phyloP scores from a whole-genome alignment of 2,888 invertebrate species.

The Ectemnius continuus region DNA sequence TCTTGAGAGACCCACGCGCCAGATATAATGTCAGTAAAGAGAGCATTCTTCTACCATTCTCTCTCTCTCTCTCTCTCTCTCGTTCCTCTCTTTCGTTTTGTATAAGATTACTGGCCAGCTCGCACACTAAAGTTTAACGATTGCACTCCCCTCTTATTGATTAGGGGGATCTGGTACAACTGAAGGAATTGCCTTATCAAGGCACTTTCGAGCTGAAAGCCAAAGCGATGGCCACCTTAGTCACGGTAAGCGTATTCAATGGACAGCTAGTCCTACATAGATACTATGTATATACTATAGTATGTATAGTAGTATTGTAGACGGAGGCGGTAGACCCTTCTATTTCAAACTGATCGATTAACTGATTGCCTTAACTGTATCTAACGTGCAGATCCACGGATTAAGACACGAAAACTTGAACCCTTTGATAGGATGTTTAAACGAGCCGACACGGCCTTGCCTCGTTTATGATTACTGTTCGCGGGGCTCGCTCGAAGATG shows the following conservation, averaged over 20 bases:
- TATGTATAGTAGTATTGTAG: too few species aligned
- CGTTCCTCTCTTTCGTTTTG: neutral
- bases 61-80: too few species aligned
- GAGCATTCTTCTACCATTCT: too few species aligned
- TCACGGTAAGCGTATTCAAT: conserved; percentile 79
- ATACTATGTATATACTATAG: neutral
- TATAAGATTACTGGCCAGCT: neutral
- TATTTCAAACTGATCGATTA: neutral
- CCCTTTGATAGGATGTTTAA: conserved; percentile 91
- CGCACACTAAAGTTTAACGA: too few species aligned
- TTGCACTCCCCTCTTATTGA: neutral
- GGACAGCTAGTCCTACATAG: neutral
- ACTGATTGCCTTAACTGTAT: neutral
- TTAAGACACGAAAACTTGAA: conserved; percentile 95
- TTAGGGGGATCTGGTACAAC: conserved; percentile 93
- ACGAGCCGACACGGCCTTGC: conserved; percentile 87
- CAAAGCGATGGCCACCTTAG: conserved; percentile 88
- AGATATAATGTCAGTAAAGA: conserved; percentile 87
- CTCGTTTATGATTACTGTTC: conserved; percentile 93
- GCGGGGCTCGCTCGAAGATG: conserved; percentile 92
- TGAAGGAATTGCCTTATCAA: conserved; percentile 86
- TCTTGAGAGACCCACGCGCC: conserved; percentile 86
- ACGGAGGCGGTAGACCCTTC: too few species aligned
- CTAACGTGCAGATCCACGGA: conserved; percentile 84
- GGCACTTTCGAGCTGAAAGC: conserved; percentile 87